Conservation (phyloP, 2,888 invertebrate genomes). For the Nyleta sp. region DNA sequence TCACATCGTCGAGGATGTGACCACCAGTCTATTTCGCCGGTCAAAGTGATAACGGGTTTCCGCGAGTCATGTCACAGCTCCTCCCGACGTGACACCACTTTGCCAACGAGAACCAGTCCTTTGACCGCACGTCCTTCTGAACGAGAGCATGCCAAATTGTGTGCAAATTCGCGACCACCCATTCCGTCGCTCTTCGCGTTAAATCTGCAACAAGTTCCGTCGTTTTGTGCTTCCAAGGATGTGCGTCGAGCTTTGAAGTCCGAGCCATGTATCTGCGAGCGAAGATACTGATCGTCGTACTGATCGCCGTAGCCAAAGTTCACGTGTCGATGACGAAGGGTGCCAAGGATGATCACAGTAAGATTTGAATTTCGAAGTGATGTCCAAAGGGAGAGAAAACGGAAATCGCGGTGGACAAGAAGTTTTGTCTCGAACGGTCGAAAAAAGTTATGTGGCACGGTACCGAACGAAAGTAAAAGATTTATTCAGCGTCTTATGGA, state of each 20-base stretch:
- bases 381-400: too few species aligned
- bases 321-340: constrained; percentile 71
- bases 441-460: constrained; percentile 18
- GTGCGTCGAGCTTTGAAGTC: constrained; percentile 39
- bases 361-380: constrained; percentile 27
- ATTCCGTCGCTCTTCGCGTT: background rate
- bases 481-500: constrained; percentile 33
- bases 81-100: too few species aligned
- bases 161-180: background rate
- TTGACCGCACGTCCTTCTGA: too few species aligned
- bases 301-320: constrained; percentile 67
- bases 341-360: constrained; percentile 74
- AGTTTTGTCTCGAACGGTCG: background rate
- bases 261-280: constrained; percentile 64
- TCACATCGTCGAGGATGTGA: background rate
- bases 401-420: background rate
- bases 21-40: background rate
- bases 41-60: background rate
- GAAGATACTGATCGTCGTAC: constrained; percentile 59
- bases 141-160: constrained; percentile 24
- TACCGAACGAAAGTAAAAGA: constrained; percentile 51
- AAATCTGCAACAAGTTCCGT: too few species aligned
- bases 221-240: constrained; percentile 37
- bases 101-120: too few species aligned
- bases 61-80: too few species aligned